These are phyloP conservation scores for Marcusenius ussheri DNA, from an alignment of 2,113 vertebrate genomes.

Conservation along the genomic window DNA sequence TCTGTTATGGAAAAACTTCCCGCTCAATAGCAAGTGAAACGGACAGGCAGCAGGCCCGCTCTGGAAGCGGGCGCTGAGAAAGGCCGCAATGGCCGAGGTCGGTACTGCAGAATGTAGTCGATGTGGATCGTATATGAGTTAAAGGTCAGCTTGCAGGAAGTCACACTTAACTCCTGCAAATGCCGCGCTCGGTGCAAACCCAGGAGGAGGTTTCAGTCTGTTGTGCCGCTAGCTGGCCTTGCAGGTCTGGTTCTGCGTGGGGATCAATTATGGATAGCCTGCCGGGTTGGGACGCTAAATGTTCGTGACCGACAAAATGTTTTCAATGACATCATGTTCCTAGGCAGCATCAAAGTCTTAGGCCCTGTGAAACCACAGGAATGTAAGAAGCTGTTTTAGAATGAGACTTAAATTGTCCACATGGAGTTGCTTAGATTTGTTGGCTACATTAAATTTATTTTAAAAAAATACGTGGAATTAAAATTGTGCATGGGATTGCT, in stretches of 20 bases:
- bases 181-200: background rate
- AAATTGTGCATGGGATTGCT: background rate
- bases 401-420: conserved; percentile 28
- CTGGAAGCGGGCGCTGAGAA: background rate
- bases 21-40: background rate
- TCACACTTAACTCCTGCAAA: background rate
- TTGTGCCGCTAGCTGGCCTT: background rate
- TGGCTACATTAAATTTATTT: background rate
- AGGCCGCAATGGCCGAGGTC: too few relatives aligned
- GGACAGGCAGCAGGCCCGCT: background rate
- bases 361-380: background rate
- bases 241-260: background rate
- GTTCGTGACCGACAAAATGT: background rate
- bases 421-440: conserved; percentile 49
- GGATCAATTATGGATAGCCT: conserved; percentile 40
- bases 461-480: background rate
- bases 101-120: background rate
- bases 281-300: background rate
- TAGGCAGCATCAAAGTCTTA: conserved; percentile 34
- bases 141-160: conserved; percentile 15
- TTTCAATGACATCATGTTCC: conserved; percentile 30
- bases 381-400: conserved; percentile 21
- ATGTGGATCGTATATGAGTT: background rate
- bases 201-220: background rate
- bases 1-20: background rate